Conservation (phyloP, 1,140 invertebrate genomes). For the Nephila pilipes region DNA sequence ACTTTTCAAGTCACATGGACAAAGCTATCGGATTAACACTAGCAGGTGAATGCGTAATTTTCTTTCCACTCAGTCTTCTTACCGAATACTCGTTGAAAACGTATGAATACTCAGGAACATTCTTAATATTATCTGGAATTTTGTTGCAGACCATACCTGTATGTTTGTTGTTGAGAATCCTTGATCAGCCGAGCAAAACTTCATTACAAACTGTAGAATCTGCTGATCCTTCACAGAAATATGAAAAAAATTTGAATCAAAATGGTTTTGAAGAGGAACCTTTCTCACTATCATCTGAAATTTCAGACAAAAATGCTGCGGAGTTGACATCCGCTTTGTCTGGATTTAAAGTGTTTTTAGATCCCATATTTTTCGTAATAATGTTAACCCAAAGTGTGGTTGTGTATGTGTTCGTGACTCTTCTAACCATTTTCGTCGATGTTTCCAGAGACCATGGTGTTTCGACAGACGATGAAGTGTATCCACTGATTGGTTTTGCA, state of each 20-base stretch:
- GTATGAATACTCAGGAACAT: background rate
- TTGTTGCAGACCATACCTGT: background rate
- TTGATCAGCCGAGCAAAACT: no score
- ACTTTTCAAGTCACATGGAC: background rate
- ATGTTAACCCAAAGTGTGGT: background rate
- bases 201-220: no score
- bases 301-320: background rate
- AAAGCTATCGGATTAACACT: background rate
- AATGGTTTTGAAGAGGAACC: background rate
- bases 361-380: background rate
- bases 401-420: background rate
- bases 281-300: background rate
- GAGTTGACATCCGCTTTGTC: background rate
- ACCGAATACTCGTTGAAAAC: background rate
- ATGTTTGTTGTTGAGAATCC: no score
- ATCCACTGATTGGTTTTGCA: background rate
- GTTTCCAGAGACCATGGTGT: background rate
- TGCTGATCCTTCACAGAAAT: background rate
- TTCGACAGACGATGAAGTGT: background rate
- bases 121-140: background rate
- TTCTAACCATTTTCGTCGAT: background rate
- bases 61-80: background rate
- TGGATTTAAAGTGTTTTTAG: background rate
- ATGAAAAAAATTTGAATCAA: background rate
- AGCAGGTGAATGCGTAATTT: background rate